Evolutionary conservation across 2,113 vertebrate species (phyloP).

Genomic region (Gracilinanus agilis): DNA sequence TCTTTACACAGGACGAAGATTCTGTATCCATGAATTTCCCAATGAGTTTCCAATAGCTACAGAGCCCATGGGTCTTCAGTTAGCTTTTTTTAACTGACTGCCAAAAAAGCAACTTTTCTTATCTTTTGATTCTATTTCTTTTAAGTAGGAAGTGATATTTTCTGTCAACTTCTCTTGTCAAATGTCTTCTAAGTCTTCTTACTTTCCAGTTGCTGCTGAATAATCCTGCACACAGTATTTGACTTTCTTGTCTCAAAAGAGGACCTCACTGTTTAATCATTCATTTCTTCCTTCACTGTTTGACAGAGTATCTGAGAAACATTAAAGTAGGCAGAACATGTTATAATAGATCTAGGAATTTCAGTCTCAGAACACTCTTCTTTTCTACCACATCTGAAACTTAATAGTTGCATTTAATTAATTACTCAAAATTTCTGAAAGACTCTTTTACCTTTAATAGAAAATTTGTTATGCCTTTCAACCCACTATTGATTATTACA

Average conservation of each 20-base stretch:
- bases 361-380: not conserved
- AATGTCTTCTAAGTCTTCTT: not conserved
- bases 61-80: not conserved
- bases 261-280: not conserved
- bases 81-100: not conserved
- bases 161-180: not conserved
- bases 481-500: not conserved
- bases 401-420: constrained; percentile 7
- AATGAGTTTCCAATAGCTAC: not conserved
- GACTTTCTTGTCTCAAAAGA: not conserved
- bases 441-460: not conserved
- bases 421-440: not conserved
- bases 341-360: not conserved
- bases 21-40: not conserved
- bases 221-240: not conserved
- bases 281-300: not conserved
- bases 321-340: too few relatives aligned
- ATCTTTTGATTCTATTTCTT: not conserved
- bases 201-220: not conserved
- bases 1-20: not conserved
- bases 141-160: not conserved
- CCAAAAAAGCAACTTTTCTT: not conserved
- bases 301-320: not conserved
- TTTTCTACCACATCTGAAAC: constrained; percentile 11
- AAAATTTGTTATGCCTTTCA: constrained; percentile 24